Evolutionary conservation across 2,797 vertebrate genomes (phyloP), one percentile per base, ranked within the genome.

Genomic region (Sitta carolinensis): DNA sequence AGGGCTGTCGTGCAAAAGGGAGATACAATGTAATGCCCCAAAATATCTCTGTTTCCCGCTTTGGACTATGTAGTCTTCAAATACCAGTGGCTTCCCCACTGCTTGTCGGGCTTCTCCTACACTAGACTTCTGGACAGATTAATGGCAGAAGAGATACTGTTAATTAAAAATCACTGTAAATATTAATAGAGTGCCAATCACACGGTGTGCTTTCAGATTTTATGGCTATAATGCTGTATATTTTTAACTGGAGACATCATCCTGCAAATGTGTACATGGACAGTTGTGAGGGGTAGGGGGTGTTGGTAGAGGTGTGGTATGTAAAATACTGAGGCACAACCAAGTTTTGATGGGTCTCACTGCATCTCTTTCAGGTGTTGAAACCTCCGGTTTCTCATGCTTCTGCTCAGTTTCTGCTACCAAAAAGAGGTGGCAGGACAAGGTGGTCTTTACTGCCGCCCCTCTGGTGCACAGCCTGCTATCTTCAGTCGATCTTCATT

Each of bases 161-260:
- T 92, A 89, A 62, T 93, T 87, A 73, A 80, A 91, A 86, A 73
- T 73, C 66, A n/a, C 34, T 63, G 62, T 45, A 92, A 89, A 89
- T 34, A 72, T 85, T 87, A 75, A 76, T 55, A 38, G 88, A 69
- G 20, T 85, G 45, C 23, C 32, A 10, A 18, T 81, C 84, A 57
- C 58, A 42, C 7, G 0, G 29, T 3, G 5, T 38, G 54, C 45
- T 69, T 69, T 48, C 54, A 84, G 66, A 89, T 93, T 89, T 93
- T 81, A 29, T 64, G 63, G 48, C 61, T 47, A 62, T 45, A 64
- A 38, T 27, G 51, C 27, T 90, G 38, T 77, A 92, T 85, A 70
- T 87, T 89, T 97, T 84, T 84, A 77, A 64, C 59, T 79, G 32
- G 20, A 90, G 70, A 57, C 62, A 34, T 45, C 43, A 38, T 16